Conservation (phyloP, 2,888 invertebrate genomes). For the Falcaria lacertinaria region DNA sequence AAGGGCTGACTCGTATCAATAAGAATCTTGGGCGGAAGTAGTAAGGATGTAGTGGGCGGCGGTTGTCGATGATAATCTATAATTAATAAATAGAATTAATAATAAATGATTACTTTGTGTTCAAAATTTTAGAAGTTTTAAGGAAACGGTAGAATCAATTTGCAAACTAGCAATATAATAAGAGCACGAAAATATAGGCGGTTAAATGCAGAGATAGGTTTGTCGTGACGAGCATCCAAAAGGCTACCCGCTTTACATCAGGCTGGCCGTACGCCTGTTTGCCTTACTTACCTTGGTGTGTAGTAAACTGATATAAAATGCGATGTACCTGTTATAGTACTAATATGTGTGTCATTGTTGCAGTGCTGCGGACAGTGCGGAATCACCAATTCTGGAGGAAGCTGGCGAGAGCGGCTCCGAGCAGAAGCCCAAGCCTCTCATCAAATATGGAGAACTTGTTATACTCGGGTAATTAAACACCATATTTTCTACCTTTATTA, state of each 20-base stretch:
- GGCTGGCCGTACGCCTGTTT: no score
- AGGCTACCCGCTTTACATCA: no score
- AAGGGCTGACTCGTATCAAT: conserved; percentile 42
- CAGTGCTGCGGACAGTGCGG: conserved; percentile 80
- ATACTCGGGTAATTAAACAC: conserved; percentile 89
- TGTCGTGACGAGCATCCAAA: no score
- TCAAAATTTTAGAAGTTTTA: no score
- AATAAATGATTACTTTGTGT: no score
- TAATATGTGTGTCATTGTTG: conserved; percentile 25
- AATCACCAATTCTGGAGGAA: conserved; percentile 88
- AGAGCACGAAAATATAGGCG: no score
- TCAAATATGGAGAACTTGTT: conserved; percentile 96
- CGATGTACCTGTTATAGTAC: neutral
- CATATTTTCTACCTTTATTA: conserved; percentile 1
- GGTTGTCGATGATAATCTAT: conserved; percentile 14
- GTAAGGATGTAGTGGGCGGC: conserved; percentile 34
- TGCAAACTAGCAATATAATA: no score
- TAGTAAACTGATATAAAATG: no score
- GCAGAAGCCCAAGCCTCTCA: conserved; percentile 85
- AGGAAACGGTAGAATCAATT: no score
- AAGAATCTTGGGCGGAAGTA: conserved; percentile 45
- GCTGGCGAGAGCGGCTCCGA: conserved; percentile 87
- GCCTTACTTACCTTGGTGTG: no score
- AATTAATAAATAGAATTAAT: neutral
- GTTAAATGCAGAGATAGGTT: no score